Evolutionary conservation across 2,888 invertebrate genomes (phyloP), one percentile per base, ranked within the genome.

Genomic region (Aspidiotus destructor): DNA sequence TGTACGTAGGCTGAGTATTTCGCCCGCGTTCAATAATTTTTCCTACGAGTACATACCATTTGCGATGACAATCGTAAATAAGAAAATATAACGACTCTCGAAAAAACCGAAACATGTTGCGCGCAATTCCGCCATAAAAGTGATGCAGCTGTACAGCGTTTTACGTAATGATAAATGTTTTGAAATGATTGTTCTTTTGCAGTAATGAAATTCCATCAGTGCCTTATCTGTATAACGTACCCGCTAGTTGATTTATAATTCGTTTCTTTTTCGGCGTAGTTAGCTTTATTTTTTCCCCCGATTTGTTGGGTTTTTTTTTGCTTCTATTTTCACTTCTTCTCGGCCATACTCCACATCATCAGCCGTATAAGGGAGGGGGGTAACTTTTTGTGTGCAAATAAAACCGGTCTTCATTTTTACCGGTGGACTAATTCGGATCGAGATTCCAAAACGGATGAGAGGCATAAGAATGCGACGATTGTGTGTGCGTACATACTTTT

Each of bases 151-250:
- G 52, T 52, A 52, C n/a, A n/a, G n/a, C 55, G n/a, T 11, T 58
- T 58, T 58, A 58, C 58, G 58, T 58, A 58, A 58, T 28, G 58
- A 58, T 40, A 58, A 58, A 58, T 8, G 67, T 48, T 42, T 28
- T 60, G 60, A 58, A 65, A 58, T 57, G 64, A 63, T 63, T 63
- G 55, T 57, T n/a, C 17, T 55, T 65, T 65, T 48, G 67, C 67
- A 58, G 67, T 67, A 67, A 67, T 67, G 67, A 60, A 67, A 67
- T 67, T 67, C 67, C 28, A 67, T 67, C 48, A 65, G 65, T 65
- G 57, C 57, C 65, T 28, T 28, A 28, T 28, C 28, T 28, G 28
- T 65, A 57, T 65, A 65, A 55, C 42, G 65, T 65, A 65, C 63
- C 15, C 65, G 57, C 42, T 65, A 57, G 55, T 67, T 67, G 67